A percentile compares a stretch with the other conserved stretches of the same genome.
Conservation (phyloP, 2,888 invertebrate genomes). For the Hemistola chrysoprasaria region DNA sequence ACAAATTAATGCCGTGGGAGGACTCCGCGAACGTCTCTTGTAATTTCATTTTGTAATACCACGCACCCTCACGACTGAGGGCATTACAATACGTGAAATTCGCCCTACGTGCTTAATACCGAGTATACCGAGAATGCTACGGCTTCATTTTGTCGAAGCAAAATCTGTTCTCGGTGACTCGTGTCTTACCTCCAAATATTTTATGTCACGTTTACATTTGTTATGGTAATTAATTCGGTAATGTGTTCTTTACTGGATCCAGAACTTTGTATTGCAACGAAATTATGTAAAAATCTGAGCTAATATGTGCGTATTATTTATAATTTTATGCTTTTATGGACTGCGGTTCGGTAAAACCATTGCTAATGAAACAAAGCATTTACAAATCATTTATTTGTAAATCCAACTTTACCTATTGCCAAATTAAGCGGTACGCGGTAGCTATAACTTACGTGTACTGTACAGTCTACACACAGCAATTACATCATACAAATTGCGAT, state of each 20-base stretch:
- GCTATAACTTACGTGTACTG: constrained; percentile 40
- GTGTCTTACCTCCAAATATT: constrained; percentile 11
- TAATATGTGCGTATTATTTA: neutral
- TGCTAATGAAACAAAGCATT: too few relatives aligned
- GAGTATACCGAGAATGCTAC: constrained; percentile 32
- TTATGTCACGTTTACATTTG: neutral
- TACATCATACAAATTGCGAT: constrained; percentile 69
- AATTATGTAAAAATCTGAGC: too few relatives aligned
- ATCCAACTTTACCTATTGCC: constrained; percentile 14
- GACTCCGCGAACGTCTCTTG: constrained; percentile 64
- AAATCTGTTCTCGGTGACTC: constrained; percentile 15
- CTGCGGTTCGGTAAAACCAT: too few relatives aligned
- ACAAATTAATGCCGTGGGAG: constrained; percentile 78
- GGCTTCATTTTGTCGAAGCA: constrained; percentile 31
- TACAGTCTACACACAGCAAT: constrained; percentile 48
- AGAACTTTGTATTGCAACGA: too few relatives aligned
- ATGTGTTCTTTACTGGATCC: too few relatives aligned
- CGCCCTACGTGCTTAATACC: constrained; percentile 35
- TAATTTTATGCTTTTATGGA: too few relatives aligned
- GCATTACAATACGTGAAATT: constrained; percentile 46
- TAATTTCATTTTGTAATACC: constrained; percentile 73
- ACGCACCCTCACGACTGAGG: constrained; percentile 45
- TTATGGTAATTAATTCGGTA: too few relatives aligned
- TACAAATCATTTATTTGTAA: too few relatives aligned
- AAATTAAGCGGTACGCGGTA: constrained; percentile 43